Evolutionary conservation across 2,113 vertebrate genomes (phyloP).

Genomic region (Carassius gibelio): DNA sequence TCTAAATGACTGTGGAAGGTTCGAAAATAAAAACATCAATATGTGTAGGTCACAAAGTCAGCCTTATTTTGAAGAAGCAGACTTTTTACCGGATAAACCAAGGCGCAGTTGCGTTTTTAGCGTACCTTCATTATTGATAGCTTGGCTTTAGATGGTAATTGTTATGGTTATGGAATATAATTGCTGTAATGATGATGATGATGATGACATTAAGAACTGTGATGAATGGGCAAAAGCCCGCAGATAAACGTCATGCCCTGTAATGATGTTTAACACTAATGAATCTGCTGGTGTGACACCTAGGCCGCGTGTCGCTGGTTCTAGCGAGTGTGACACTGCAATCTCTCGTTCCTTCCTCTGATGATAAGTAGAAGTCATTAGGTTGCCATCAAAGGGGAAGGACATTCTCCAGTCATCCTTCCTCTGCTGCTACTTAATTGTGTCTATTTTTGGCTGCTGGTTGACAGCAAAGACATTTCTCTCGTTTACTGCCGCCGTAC

Average conservation of each 20-base stretch:
- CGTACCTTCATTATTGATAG: conserved; percentile 42
- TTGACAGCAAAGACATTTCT: conserved; percentile 22
- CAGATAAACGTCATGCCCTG: conserved; percentile 15
- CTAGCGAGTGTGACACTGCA: conserved; percentile 10
- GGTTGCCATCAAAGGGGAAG: conserved; percentile 39
- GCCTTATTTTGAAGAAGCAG: conserved; percentile 19
- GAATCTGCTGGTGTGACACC: conserved; percentile 12
- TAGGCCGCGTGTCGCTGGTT: not conserved
- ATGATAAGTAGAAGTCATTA: conserved; percentile 49
- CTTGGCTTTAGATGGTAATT: conserved; percentile 42
- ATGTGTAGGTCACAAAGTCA: conserved; percentile 33
- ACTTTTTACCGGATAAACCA: not conserved
- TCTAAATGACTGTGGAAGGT: conserved; percentile 40
- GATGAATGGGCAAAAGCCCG: conserved; percentile 46
- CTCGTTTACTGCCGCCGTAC: not conserved
- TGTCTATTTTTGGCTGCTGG: conserved; percentile 44
- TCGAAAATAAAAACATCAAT: conserved; percentile 33
- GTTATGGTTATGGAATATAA: conserved; percentile 55
- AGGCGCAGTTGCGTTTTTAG: not conserved
- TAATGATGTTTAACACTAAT: conserved; percentile 39
- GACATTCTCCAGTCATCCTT: conserved; percentile 45
- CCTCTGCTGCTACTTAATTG: conserved; percentile 42
- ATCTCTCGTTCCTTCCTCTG: conserved; percentile 32
- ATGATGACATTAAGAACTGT: conserved; percentile 50
- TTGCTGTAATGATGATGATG: conserved; percentile 51